Evolutionary conservation across 2,113 vertebrate genomes (phyloP).

Genomic region (Centropristis striata): DNA sequence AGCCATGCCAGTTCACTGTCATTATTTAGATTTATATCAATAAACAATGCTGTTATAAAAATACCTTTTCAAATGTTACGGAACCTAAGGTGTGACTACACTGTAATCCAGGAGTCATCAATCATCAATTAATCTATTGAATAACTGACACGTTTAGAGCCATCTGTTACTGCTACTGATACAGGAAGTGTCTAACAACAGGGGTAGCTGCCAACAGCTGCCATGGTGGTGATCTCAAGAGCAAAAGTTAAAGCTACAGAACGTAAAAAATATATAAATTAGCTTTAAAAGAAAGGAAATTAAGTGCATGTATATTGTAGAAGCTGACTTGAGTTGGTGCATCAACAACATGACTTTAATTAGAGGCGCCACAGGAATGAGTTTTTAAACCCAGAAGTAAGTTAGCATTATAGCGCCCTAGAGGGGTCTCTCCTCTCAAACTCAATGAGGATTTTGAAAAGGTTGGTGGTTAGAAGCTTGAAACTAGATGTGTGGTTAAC

Average conservation of each 20-base stretch:
- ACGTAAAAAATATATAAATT: no score
- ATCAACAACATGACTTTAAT: background rate
- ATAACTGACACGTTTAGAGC: background rate
- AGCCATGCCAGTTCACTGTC: conserved; percentile 28
- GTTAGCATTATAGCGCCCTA: no score
- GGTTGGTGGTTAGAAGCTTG: no score
- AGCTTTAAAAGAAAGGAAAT: background rate
- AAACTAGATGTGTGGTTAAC: no score
- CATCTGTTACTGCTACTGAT: background rate
- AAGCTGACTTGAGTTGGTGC: background rate
- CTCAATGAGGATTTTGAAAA: no score
- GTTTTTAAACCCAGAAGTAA: no score
- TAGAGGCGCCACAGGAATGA: no score
- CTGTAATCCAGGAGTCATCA: background rate
- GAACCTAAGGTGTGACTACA: background rate
- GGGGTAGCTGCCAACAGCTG: background rate
- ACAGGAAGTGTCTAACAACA: background rate
- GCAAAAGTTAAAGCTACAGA: background rate
- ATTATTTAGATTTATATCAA: conserved; percentile 49
- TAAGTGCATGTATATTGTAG: background rate
- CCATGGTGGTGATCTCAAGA: background rate
- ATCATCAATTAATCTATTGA: background rate
- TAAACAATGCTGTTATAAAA: conserved; percentile 6
- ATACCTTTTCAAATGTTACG: conserved; percentile 1
- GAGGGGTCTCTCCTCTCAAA: no score